Conservation (phyloP, 2,888 invertebrate genomes). For the Plebejus anna region DNA sequence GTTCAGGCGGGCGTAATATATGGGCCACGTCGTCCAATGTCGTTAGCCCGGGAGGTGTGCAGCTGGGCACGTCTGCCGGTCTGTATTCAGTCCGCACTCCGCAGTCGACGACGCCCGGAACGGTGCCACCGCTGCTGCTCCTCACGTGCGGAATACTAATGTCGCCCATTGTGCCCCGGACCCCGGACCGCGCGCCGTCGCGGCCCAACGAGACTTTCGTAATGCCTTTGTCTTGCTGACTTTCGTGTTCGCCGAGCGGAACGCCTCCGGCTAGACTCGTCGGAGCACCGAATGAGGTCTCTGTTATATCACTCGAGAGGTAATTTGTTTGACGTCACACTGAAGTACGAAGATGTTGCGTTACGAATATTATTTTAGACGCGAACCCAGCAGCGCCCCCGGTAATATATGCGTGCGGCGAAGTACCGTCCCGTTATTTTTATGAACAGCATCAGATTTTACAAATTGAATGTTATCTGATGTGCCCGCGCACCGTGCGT, state of each 20-base stretch:
- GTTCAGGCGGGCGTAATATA: conserved; percentile 45
- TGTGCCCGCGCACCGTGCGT: conserved; percentile 9
- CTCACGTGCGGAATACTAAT: conserved; percentile 70
- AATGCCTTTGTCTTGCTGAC: conserved; percentile 67
- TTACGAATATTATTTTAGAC: background rate
- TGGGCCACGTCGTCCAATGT: conserved; percentile 56
- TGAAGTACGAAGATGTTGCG: background rate
- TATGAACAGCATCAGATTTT: conserved; percentile 11
- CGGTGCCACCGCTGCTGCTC: conserved; percentile 64
- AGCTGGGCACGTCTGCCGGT: conserved; percentile 31
- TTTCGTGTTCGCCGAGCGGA: conserved; percentile 66
- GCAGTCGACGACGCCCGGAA: conserved; percentile 74
- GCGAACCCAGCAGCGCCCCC: background rate
- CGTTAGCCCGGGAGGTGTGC: background rate
- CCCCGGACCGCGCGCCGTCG: conserved; percentile 49
- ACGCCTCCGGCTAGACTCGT: conserved; percentile 52
- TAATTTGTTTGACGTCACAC: conserved; percentile 27
- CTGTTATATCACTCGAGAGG: conserved; percentile 41
- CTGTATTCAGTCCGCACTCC: conserved; percentile 67
- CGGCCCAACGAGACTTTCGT: conserved; percentile 67
- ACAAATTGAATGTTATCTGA: conserved; percentile 19
- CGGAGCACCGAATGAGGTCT: conserved; percentile 43
- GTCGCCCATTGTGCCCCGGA: conserved; percentile 54
- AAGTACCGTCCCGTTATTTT: conserved; percentile 19
- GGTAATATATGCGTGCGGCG: background rate